These are phyloP conservation scores for Hydrozoanthus tunicans DNA, from an alignment of 64 coral and sea anemone species.

Conservation along the genomic window DNA sequence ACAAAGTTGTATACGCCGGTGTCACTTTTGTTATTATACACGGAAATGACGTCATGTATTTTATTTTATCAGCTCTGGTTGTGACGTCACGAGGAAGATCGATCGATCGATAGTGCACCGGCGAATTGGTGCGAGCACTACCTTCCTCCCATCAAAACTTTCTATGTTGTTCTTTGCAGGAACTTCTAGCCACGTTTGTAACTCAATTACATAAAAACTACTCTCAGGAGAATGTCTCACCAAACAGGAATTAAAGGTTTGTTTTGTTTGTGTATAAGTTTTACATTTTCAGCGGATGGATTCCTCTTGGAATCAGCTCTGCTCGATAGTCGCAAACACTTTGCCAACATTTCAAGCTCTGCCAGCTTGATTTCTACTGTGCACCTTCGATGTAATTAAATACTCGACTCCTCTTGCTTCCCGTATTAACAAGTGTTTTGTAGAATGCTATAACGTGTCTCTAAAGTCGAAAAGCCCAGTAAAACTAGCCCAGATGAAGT, in stretches of 20 bases:
- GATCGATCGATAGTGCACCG: conserved; percentile 13
- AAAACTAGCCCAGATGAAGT: conserved; percentile 37
- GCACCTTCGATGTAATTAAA: neutral
- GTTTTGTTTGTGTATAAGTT: neutral
- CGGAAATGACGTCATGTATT: conserved; percentile 74
- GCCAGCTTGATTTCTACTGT: conserved; percentile 12
- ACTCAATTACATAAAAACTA: neutral
- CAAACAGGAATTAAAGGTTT: conserved; percentile 93
- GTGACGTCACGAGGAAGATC: conserved; percentile 77
- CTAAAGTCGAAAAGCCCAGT: neutral
- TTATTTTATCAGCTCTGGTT: neutral
- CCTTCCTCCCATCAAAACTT: neutral
- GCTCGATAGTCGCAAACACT: neutral
- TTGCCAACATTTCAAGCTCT: neutral
- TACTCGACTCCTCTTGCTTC: neutral
- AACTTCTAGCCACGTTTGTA: conserved; percentile 18
- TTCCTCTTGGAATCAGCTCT: neutral
- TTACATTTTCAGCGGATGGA: neutral
- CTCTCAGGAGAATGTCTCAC: conserved; percentile 70
- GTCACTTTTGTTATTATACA: neutral
- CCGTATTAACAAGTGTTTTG: neutral
- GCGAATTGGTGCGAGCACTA: conserved; percentile 23
- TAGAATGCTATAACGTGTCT: conserved; percentile 1
- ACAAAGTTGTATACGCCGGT: neutral
- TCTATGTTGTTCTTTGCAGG: conserved; percentile 20